A percentile compares a stretch with the other conserved stretches of the same genome.
phyloP scores from a whole-genome alignment of 2,888 invertebrate species.

The Agrotis ipsilon region DNA sequence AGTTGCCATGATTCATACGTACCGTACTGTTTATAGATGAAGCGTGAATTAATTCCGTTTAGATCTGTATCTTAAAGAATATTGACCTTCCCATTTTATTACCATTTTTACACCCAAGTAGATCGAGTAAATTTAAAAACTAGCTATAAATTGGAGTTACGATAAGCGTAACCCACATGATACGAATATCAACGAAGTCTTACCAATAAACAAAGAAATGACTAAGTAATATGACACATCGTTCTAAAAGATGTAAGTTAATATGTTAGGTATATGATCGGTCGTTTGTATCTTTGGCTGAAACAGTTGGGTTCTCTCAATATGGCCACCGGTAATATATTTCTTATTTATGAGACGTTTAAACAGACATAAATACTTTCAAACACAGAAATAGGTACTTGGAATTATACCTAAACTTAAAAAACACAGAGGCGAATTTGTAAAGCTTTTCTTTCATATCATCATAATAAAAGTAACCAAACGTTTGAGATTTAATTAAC shows the following conservation, averaged over 20 bases:
- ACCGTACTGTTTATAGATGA: slow-evolving; percentile 61
- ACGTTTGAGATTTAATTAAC: too few relatives aligned
- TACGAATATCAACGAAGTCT: slow-evolving; percentile 67
- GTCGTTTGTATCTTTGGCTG: slow-evolving; percentile 41
- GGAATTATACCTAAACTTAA: not conserved
- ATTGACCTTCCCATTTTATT: slow-evolving; percentile 82
- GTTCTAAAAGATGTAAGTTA: slow-evolving; percentile 46
- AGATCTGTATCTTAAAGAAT: slow-evolving; percentile 75
- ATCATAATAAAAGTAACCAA: not conserved
- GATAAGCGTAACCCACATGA: slow-evolving; percentile 64
- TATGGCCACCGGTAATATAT: slow-evolving; percentile 54
- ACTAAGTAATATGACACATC: slow-evolving; percentile 67
- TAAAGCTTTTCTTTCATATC: too few relatives aligned
- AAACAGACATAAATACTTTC: not conserved
- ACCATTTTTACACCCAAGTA: slow-evolving; percentile 73
- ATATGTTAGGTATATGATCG: slow-evolving; percentile 50
- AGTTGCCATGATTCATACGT: slow-evolving; percentile 64
- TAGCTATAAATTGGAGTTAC: slow-evolving; percentile 73
- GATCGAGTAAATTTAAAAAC: slow-evolving; percentile 64
- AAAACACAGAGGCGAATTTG: not conserved
- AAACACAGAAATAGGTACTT: too few relatives aligned
- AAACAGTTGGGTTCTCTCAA: slow-evolving; percentile 39
- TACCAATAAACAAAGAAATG: slow-evolving; percentile 62
- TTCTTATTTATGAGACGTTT: slow-evolving; percentile 32
- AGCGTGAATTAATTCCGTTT: slow-evolving; percentile 74